Base-by-base conservation (phyloP, 2,888 invertebrate species). In the Drosophila emarginata region DNA sequence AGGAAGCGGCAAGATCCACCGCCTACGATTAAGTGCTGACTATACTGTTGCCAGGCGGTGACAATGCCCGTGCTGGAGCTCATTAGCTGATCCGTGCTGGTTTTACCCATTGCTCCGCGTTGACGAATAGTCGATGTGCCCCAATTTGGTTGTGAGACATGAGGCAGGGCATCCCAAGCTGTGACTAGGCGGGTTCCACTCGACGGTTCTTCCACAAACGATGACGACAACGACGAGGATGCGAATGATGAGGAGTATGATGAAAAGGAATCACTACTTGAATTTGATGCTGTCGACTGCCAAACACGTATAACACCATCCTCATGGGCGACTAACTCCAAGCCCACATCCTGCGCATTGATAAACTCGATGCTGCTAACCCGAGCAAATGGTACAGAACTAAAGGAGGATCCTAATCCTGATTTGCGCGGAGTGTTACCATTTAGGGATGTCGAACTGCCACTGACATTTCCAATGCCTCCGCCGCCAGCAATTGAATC, bases 291-390 rank as follows among this genome's bases (percentile, higher is more conserved):
- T 45, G 45, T 70, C 61, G 91, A 91, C 87, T 82, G 92, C 92
- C 92, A 92, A 2, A 92, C 88, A 0, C 92, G 88, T 4, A 96
- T 93, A 2, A 94, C 93, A 2, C 96, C 95, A 89, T 96, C 95
- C 74, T 95, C 95, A 57, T 95, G 94, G 0, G 94, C 95, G 50
- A 94, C 93, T 87, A 95, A 90, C 37, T 95, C 80, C 79, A 97
- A 93, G 21, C 96, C 94, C 58, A 94, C 93, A 88, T 97, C 96
- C 90, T 98, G 97, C 56, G 96, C 94, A 92, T 98, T 97, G 40
- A 98, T 92, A 93, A 97, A 97, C 85, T 97, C 96, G 68, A 98
- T 93, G 61, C 96, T 93, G 5, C 97, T 96, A 64, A 98, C 95
- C 76, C 95, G 94, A 12, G 95, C 94, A 74, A 81, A 84, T 0